These are phyloP conservation scores for Chelidonichthys spinosus DNA, from an alignment of 2,797 vertebrate species.

Conservation along the genomic window DNA sequence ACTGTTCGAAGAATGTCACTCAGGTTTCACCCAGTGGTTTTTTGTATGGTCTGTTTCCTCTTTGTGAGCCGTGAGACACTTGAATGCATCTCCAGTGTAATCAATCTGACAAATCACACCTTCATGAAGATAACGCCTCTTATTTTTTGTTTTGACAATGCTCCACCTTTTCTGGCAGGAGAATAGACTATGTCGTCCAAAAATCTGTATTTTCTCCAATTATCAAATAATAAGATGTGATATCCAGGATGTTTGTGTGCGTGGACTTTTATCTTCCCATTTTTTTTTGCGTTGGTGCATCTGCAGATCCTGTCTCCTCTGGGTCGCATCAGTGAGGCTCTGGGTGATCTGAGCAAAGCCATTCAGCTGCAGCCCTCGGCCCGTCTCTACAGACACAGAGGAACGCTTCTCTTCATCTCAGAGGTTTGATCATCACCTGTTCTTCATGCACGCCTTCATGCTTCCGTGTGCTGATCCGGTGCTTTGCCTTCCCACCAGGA, in stretches of 20 bases:
- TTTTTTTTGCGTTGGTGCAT: constrained; percentile 11
- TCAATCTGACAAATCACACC: not conserved
- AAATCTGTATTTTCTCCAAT: too few relatives aligned
- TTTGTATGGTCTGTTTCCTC: constrained; percentile 22
- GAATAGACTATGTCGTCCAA: not conserved
- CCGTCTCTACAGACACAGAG: constrained; percentile 93
- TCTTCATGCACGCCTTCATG: rapidly evolving
- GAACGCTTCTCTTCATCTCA: constrained; percentile 97
- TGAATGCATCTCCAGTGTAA: not conserved
- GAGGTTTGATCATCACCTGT: constrained; percentile 83
- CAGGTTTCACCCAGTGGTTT: constrained; percentile 6
- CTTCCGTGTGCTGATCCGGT: constrained; percentile 1
- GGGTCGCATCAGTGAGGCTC: constrained; percentile 95
- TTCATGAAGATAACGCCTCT: not conserved
- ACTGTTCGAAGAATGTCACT: not conserved
- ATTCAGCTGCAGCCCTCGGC: constrained; percentile 96
- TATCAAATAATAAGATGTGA: not conserved
- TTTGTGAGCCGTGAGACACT: not conserved
- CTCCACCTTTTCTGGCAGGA: not conserved
- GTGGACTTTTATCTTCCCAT: not conserved
- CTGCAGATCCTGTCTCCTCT: constrained; percentile 94
- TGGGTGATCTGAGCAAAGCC: constrained; percentile 94
- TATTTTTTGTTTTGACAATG: not conserved
- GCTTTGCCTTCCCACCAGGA: constrained; percentile 81
- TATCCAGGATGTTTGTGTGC: not conserved